Base-by-base conservation (phyloP, 2,888 invertebrate species). In the Ptilodon capucinus region DNA sequence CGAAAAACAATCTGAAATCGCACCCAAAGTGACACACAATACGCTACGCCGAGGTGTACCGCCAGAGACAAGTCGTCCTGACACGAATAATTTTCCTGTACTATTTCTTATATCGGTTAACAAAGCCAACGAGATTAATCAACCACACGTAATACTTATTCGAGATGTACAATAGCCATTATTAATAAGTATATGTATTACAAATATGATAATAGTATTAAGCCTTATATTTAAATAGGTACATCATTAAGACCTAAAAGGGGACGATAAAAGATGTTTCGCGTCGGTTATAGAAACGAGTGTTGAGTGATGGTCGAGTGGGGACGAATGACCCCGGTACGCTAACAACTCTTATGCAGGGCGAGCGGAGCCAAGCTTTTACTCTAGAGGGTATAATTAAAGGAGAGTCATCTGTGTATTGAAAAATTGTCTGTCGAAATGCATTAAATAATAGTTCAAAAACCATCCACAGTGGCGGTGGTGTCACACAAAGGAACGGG, bases 81-180 rank as follows among this genome's bases (percentile, higher is more conserved):
- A 7, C 23, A 7, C 8, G 23, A 2, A n/a, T n/a, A 2, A 7
- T 23, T 2, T 23, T 23, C 23, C 23, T 23, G 23, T 23, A 23
- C 23, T 23, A 6, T 23, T 9, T n/a, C n/a, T n/a, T n/a, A 23
- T 7, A 8, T 23, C 28, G 28, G n/a, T 28, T 28, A 11, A 28
- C 11, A 28, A 28, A n/a, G 28, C n/a, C 28, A 28, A n/a, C n/a
- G 28, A n/a, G 9, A n/a, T n/a, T n/a, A n/a, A n/a, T 16, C 42
- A 21, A 39, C 39, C 34, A 50, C 38, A 19, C 40, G 34, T 18
- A 23, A 46, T 50, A 53, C 41, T 38, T 57, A 63, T 57, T 60
- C 57, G 60, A 64, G 53, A 41, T 52, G 13, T 42, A 34, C 50
- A 25, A 16, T 44, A 46, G 34, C 32, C 18, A 18, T 48, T 30